These are phyloP conservation scores for Axinella damicornis DNA, from an alignment of 37 sponge, comb jelly and placozoan species.

Conservation along the genomic window DNA sequence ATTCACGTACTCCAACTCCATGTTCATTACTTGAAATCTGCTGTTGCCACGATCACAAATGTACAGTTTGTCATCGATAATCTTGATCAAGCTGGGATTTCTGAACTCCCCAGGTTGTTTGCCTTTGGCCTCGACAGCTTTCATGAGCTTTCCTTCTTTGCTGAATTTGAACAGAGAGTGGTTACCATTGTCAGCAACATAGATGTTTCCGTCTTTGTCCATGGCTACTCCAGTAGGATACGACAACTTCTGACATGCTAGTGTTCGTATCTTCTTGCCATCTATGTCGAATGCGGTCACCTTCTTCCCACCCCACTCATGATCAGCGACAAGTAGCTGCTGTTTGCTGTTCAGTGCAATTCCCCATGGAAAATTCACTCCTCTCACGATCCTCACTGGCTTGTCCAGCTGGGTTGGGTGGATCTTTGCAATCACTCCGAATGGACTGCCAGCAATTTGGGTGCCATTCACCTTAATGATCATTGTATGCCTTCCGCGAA, in stretches of 20 bases:
- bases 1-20: background rate
- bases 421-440: slow-evolving; percentile 28
- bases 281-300: background rate
- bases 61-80: slow-evolving; percentile 18
- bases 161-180: background rate
- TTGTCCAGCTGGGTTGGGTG: slow-evolving; percentile 34
- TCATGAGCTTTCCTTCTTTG: background rate
- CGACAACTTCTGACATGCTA: background rate
- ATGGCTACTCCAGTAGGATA: slow-evolving; percentile 4
- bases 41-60: slow-evolving; percentile 26
- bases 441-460: slow-evolving; percentile 17
- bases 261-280: background rate
- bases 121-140: background rate
- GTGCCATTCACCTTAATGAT: too few relatives aligned
- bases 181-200: slow-evolving; percentile 5
- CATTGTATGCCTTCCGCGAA: too few relatives aligned
- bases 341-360: slow-evolving; percentile 1
- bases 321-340: background rate
- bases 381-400: slow-evolving; percentile 6
- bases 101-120: too few relatives aligned
- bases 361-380: background rate
- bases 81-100: background rate
- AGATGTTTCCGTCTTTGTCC: slow-evolving; percentile 35
- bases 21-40: background rate
- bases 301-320: background rate